A percentile compares a stretch with the other conserved stretches of the same genome.
Conservation (phyloP, 2,113 vertebrate species). For the Bufo bufo region DNA sequence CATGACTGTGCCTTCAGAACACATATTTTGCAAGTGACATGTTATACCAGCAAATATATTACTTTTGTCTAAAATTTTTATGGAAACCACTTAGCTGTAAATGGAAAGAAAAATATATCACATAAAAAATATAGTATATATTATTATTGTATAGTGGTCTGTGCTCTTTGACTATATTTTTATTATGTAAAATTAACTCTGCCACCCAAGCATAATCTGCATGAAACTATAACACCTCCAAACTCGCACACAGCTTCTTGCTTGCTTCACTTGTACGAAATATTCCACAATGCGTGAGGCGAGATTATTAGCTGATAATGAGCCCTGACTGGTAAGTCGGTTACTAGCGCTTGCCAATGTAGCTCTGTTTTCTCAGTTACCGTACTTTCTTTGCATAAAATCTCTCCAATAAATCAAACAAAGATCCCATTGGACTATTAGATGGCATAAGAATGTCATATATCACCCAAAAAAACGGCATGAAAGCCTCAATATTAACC, state of each 20-base stretch:
- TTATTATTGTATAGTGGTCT: not conserved
- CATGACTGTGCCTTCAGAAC: no score
- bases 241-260: not conserved
- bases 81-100: no score
- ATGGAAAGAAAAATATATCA: no score
- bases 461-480: not conserved
- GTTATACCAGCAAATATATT: no score
- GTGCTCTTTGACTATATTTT: not conserved
- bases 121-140: no score
- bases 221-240: not conserved
- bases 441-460: not conserved
- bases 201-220: not conserved
- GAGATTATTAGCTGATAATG: slow-evolving; percentile 12
- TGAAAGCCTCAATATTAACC: not conserved
- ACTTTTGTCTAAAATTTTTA: no score
- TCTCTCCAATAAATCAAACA: slow-evolving; percentile 6
- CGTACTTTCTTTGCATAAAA: slow-evolving; percentile 11
- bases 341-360: not conserved
- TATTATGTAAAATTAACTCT: not conserved
- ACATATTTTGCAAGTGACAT: no score
- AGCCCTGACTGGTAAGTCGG: not conserved
- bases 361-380: not conserved
- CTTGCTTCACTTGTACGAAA: not conserved
- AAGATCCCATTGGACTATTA: not conserved
- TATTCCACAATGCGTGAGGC: not conserved